Percentiles rank a stretch among this genome's conserved stretches.
Evolutionary conservation across 2,888 invertebrate species (phyloP).

Genomic region (Melanophora roralis): DNA sequence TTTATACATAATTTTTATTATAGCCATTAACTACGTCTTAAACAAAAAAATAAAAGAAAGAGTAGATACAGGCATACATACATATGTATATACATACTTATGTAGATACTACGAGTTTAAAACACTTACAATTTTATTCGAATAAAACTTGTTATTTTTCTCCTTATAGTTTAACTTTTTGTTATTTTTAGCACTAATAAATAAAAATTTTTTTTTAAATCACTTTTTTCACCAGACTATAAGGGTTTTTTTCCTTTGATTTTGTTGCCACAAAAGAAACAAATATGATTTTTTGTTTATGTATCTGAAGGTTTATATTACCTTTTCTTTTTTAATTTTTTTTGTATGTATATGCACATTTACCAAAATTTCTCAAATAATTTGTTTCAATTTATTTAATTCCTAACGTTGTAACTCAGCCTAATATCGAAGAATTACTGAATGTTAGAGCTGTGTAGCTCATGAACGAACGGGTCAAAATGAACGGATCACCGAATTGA

Average conservation of each 20-base stretch:
- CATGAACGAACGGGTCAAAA: too few species aligned
- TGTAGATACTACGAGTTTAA: neutral
- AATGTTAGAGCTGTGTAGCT: too few species aligned
- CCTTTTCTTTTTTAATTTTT: too few species aligned
- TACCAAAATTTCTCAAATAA: neutral
- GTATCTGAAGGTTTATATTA: slow-evolving; percentile 8
- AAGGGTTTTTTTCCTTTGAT: neutral
- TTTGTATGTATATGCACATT: slow-evolving; percentile 7
- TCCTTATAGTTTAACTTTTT: neutral
- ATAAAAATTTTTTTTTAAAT: neutral
- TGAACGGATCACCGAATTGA: too few species aligned
- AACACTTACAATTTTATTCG: slow-evolving; percentile 8
- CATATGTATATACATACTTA: too few species aligned
- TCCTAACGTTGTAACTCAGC: slow-evolving; percentile 55
- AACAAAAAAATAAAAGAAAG: too few species aligned
- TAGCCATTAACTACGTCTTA: too few species aligned
- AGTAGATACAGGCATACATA: too few species aligned
- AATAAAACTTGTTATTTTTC: slow-evolving; percentile 3
- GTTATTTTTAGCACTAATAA: neutral
- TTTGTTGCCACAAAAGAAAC: slow-evolving; percentile 8
- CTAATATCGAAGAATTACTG: slow-evolving; percentile 57
- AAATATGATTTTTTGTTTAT: slow-evolving; percentile 10
- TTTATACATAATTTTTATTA: too few species aligned
- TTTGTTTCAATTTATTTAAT: slow-evolving; percentile 9
- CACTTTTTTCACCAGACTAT: slow-evolving; percentile 19